Percentiles rank a stretch among this genome's conserved stretches.
phyloP scores from a whole-genome alignment of 2,888 invertebrate genomes.

The Aphodius sticticus region DNA sequence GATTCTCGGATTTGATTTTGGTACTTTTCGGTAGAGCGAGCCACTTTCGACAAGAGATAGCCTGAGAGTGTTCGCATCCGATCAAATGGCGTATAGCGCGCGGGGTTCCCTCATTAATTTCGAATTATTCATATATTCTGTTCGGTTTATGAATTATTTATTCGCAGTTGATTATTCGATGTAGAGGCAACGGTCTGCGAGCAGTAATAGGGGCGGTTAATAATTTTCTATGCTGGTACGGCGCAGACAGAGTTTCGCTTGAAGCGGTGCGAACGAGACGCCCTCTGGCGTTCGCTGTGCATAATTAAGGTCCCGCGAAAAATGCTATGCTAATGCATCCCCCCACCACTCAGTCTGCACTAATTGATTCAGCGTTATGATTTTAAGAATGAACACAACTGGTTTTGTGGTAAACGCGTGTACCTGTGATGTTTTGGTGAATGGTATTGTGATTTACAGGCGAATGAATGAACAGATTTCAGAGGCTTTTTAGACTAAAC shows the following conservation, averaged over 20 bases:
- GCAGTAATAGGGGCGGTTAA: neutral
- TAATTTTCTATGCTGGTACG: neutral
- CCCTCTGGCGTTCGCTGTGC: neutral
- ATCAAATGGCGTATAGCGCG: neutral
- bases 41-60: neutral
- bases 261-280: neutral
- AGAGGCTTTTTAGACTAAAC: too few relatives aligned
- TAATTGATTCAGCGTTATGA: neutral
- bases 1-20: neutral
- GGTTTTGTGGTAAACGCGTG: too few relatives aligned
- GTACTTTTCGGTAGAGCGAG: neutral
- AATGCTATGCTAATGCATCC: neutral
- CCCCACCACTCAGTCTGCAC: neutral
- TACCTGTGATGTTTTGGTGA: too few relatives aligned
- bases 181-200: neutral
- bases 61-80: neutral
- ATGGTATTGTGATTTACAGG: too few relatives aligned
- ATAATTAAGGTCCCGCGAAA: neutral
- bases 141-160: conserved; percentile 25
- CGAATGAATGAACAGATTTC: too few relatives aligned
- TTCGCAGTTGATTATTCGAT: conserved; percentile 23
- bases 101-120: conserved; percentile 21
- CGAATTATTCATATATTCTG: conserved; percentile 26
- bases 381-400: neutral
- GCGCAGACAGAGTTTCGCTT: neutral